Conservation (phyloP, 2,797 vertebrate species). For the Anomalospiza imberbis region DNA sequence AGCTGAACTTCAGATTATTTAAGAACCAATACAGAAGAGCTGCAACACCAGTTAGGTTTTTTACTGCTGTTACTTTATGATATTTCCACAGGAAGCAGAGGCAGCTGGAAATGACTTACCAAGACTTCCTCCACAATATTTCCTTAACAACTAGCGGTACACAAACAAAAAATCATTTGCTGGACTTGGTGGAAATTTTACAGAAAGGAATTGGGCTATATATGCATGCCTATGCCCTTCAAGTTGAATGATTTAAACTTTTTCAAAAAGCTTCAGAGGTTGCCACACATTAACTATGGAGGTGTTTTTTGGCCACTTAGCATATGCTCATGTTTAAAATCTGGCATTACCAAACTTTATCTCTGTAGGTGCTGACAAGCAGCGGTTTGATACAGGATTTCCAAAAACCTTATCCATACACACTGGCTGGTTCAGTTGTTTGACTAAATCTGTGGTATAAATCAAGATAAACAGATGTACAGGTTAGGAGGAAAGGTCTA, state of each 20-base stretch:
- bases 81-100: background rate
- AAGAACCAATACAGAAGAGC: background rate
- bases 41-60: background rate
- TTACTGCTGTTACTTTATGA: background rate
- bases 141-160: background rate
- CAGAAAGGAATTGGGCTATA: background rate
- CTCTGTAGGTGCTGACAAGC: background rate
- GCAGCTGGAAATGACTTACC: background rate
- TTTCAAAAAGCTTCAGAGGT: background rate
- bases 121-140: background rate
- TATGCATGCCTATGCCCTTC: background rate
- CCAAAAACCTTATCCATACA: background rate
- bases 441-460: background rate
- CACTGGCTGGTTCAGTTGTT: background rate
- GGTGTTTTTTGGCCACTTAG: background rate
- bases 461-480: background rate
- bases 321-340: background rate
- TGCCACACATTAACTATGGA: fast-evolving
- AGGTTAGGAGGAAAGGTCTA: background rate
- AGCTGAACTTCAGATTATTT: background rate
- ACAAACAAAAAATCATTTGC: background rate
- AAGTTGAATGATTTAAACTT: background rate
- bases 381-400: background rate
- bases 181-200: background rate
- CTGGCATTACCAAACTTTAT: background rate